A percentile compares a stretch with the other conserved stretches of the same genome.
Evolutionary conservation across 2,888 invertebrate genomes (phyloP).

Genomic region (Acleris literana): DNA sequence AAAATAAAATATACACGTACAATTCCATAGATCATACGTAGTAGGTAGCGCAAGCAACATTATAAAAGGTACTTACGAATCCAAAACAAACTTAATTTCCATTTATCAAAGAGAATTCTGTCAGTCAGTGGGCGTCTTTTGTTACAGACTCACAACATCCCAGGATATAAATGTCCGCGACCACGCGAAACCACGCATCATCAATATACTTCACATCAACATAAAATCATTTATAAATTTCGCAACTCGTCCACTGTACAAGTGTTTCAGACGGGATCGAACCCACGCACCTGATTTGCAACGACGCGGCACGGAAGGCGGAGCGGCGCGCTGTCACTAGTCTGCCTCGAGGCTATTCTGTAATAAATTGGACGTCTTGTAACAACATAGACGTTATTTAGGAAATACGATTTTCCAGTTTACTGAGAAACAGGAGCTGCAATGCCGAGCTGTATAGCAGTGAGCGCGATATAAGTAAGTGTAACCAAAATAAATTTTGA

Average conservation of each 20-base stretch:
- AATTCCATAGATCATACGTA: too few species aligned
- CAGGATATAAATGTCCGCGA: slow-evolving; percentile 29
- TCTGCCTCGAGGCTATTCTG: slow-evolving; percentile 39
- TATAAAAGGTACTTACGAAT: background rate
- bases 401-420: slow-evolving; percentile 23
- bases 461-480: too few species aligned
- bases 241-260: slow-evolving; percentile 57
- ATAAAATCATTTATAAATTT: slow-evolving; percentile 64
- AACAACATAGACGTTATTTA: slow-evolving; percentile 28
- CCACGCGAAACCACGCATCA: slow-evolving; percentile 45
- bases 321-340: slow-evolving; percentile 57
- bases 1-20: too few species aligned
- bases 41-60: too few species aligned
- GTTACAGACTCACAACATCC: slow-evolving; percentile 21
- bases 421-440: slow-evolving; percentile 16
- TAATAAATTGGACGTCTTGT: slow-evolving; percentile 24
- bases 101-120: slow-evolving; percentile 27
- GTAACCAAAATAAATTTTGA: too few species aligned
- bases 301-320: slow-evolving; percentile 57
- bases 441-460: background rate
- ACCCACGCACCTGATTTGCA: slow-evolving; percentile 81
- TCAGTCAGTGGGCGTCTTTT: slow-evolving; percentile 31
- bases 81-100: slow-evolving; percentile 9
- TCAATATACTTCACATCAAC: slow-evolving; percentile 65
- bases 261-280: slow-evolving; percentile 62